Evolutionary conservation across 1,140 invertebrate species (phyloP).

Genomic region (Metaphire vulgaris): DNA sequence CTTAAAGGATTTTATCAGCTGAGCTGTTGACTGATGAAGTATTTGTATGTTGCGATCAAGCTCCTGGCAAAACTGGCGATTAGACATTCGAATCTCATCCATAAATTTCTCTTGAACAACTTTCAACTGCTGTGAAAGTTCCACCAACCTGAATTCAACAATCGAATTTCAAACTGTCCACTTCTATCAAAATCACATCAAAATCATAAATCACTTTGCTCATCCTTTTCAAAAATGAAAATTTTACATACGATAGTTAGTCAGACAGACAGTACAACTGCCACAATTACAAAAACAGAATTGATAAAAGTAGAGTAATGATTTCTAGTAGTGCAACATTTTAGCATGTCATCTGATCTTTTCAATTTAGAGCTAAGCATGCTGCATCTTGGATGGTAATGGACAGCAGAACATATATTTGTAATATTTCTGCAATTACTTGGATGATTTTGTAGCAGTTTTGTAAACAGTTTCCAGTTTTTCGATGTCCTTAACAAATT

Average conservation of each 20-base stretch:
- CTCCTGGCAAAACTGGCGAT: slow-evolving; percentile 47
- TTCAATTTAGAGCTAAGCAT: no score
- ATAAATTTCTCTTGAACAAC: slow-evolving; percentile 47
- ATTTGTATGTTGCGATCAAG: slow-evolving; percentile 49
- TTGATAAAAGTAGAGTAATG: no score
- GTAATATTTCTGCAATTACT: slow-evolving; percentile 35
- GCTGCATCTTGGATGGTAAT: no score
- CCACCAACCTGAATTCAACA: slow-evolving; percentile 40
- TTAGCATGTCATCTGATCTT: no score
- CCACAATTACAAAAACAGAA: no score
- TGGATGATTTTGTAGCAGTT: slow-evolving; percentile 50
- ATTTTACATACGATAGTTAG: no score
- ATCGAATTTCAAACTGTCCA: no score
- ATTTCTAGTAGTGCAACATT: no score
- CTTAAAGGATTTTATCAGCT: slow-evolving; percentile 52
- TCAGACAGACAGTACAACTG: no score
- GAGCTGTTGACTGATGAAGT: slow-evolving; percentile 49
- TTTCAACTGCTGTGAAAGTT: slow-evolving; percentile 42
- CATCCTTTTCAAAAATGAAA: no score
- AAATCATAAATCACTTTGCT: no score
- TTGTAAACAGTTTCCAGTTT: slow-evolving; percentile 47
- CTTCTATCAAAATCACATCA: no score
- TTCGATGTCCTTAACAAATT: slow-evolving; percentile 46
- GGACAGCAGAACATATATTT: background rate
- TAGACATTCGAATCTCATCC: slow-evolving; percentile 44